Evolutionary conservation across 37 sponge, comb jelly and placozoan species (phyloP), one percentile per base, ranked within the genome.

Genomic region (Geodia barretti): DNA sequence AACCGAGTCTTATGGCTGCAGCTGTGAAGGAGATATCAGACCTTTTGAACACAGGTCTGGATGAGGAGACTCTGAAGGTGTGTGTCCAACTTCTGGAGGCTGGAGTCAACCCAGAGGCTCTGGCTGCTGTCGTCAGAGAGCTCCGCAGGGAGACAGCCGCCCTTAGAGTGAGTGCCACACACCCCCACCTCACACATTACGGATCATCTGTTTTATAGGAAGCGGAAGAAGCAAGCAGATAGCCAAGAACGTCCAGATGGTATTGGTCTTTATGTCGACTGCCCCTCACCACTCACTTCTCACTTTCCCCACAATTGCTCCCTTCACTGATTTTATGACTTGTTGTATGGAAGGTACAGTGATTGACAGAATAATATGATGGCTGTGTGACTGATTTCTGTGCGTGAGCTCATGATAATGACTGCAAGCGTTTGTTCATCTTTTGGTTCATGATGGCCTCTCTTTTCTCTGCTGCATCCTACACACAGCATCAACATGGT

Each of bases 91-190:
- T 97, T 63, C 54, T 86, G 32, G 95, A 94, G 66, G 83, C 95
- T 25, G 97, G 97, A 1, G 90, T 97, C 24, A 97, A 97, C 67
- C 95, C 97, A 1, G 97, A 97, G 47, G 97, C 97, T 2, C 76
- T 97, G 43, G 95, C 92, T 30, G 59, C 87, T 40, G 92, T 91
- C 3, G 86, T 97, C 21, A 69, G 81, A 43, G 97, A 97, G 59
- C 74, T 97, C 59, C 80, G 97, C 30, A 87, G 97, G 67, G 95
- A 91, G 59, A 79, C 90, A 47, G 89, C 86, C 36, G 82, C 85
- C 19, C 35, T 82, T 4, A 58, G 40, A 37, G 42, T 72, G 40
- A 70, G 70, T 70, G 21, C 38, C n/a, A n/a, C n/a, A n/a, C n/a
- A n/a, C n/a, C n/a, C n/a, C n/a, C n/a, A n/a, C n/a, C n/a, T n/a